Evolutionary conservation across 2,797 vertebrate species (phyloP), one percentile per base, ranked within the genome.

Genomic region (Moxostoma hubbsi): DNA sequence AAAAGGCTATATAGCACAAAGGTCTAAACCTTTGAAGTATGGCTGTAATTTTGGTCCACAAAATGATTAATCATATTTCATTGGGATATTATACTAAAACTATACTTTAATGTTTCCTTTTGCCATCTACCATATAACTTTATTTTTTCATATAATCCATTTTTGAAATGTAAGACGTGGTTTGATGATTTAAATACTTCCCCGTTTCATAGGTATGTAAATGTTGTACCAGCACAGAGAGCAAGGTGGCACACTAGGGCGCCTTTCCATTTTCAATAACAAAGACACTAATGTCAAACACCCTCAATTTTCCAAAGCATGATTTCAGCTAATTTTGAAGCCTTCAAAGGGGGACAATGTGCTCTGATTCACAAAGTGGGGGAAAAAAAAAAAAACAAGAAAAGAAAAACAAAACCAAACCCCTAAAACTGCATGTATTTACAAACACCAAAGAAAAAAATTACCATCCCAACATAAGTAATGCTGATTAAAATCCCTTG

Each of bases 351-450:
- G 94, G 93, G 92, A 95, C 94, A 94, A 94, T 93, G 93, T 94
- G 92, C 93, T 95, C 94, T 95, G 95, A 95, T 95, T 95, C 94
- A 96, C 93, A 95, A 95, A 91, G 93, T 94, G 93, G 93, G 93
- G 93, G 94, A 93, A 95, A 89, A 91, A 88, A 85, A 46, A 86
- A 93, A 91, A 94, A 79, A 85, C 94, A 90, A 89, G 16, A 89
- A 53, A 75, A 51, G 75, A 18, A 18, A 69, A 93, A 89, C 91
- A 88, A 85, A 70, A 87, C 93, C 91, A 94, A 80, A 84, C 94
- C 90, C 89, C 89, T 81, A 82, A 93, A 95, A 94, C 94, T 64
- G 86, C 92, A 95, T 89, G 93, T 95, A 96, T 95, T 95, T 96
- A 96, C 94, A 94, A 94, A 95, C 92, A 96, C 92, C 93, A 95